These are phyloP conservation scores for Pachydiplax longipennis DNA, from an alignment of 2,888 invertebrate genomes.

Conservation along the genomic window DNA sequence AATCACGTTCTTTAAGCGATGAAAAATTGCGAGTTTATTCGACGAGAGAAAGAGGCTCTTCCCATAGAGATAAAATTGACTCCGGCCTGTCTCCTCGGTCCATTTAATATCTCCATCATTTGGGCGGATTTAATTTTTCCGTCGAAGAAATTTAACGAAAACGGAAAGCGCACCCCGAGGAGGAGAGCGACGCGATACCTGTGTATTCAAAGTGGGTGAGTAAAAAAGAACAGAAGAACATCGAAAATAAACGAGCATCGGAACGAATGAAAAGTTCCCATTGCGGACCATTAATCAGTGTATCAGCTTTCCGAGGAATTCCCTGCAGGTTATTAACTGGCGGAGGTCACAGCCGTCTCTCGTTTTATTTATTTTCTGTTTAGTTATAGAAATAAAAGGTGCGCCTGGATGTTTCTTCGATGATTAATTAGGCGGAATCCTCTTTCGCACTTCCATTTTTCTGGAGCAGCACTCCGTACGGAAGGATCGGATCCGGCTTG, in stretches of 20 bases:
- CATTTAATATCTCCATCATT: too few relatives aligned
- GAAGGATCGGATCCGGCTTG: background rate
- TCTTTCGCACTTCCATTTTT: background rate
- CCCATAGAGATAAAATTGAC: background rate
- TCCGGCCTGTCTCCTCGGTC: background rate
- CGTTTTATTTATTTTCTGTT: background rate
- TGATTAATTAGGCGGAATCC: constrained; percentile 10
- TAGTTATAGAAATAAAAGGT: background rate
- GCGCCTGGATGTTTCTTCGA: background rate
- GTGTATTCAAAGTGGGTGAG: background rate
- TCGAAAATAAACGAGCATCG: background rate
- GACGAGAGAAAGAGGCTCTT: background rate
- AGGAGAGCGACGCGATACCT: background rate
- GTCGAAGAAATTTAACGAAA: too few relatives aligned
- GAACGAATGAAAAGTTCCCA: background rate
- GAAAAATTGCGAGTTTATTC: background rate
- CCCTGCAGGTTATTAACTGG: constrained; percentile 28
- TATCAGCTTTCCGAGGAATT: background rate
- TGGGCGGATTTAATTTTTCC: too few relatives aligned
- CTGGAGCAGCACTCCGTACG: background rate
- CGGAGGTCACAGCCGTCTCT: background rate
- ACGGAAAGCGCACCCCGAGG: too few relatives aligned
- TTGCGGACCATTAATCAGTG: constrained; percentile 24
- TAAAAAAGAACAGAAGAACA: background rate
- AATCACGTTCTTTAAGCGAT: background rate